A percentile compares a stretch with the other conserved stretches of the same genome.
phyloP scores from a whole-genome alignment of 2,797 vertebrate species.

The Rhadinocentrus ornatus region DNA sequence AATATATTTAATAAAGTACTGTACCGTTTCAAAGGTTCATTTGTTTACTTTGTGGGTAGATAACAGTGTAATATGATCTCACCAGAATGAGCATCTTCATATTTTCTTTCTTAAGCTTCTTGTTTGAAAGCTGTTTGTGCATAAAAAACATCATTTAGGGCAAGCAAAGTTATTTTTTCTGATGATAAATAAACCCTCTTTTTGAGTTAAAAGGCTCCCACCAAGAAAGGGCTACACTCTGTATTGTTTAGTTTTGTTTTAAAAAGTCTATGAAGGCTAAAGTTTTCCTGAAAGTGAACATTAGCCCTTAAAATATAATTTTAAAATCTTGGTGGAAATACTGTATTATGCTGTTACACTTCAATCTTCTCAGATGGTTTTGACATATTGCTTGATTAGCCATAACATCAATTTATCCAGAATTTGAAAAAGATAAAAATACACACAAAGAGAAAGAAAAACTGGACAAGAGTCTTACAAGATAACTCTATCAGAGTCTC shows the following conservation, averaged over 20 bases:
- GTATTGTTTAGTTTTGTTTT: too few relatives aligned
- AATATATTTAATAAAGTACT: background rate
- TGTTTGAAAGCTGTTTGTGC: background rate
- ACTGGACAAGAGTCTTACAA: too few relatives aligned
- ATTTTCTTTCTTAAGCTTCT: background rate
- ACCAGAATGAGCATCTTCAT: background rate
- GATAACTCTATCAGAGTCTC: background rate
- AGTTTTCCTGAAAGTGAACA: too few relatives aligned
- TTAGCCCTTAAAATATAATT: too few relatives aligned
- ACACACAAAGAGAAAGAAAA: background rate
- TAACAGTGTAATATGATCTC: background rate
- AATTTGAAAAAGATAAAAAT: background rate
- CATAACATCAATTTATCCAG: too few relatives aligned
- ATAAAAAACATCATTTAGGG: background rate
- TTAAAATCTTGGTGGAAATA: too few relatives aligned
- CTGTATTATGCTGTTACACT: too few relatives aligned
- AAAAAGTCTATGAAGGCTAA: too few relatives aligned
- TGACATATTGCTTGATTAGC: too few relatives aligned
- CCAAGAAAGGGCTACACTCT: background rate
- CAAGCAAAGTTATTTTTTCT: background rate
- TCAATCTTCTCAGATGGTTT: too few relatives aligned
- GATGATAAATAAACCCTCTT: background rate
- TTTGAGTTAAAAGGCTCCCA: background rate
- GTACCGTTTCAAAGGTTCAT: background rate
- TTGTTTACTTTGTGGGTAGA: background rate